Base-by-base conservation (phyloP, 64 coral and sea anemone species). In the Cladopsammia gracilis region DNA sequence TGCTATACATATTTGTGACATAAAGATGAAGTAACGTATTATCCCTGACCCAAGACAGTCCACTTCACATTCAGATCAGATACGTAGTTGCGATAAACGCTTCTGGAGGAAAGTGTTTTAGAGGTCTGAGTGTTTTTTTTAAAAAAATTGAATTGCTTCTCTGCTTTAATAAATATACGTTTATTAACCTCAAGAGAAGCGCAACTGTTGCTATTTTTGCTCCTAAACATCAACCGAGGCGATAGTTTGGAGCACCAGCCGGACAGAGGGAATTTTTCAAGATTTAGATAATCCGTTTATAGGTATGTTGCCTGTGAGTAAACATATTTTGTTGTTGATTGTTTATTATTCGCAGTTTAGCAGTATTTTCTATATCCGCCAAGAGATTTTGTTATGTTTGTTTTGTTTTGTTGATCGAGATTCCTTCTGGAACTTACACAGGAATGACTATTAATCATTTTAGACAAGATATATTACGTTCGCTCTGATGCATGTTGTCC, bases 331-430 rank as follows among this genome's bases (percentile, higher is more conserved):
- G 11, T 11, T 77, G 48, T 77, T 76, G 48, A 54, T 77, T 77
- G 75, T 77, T 77, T 77, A 77, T 77, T 77, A n/a, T 77, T 25
- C 75, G 5, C 48, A 53, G 75, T 77, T 77, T 57, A 53, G 48
- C 50, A 23, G 48, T n/a, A 77, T 20, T 25, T n/a, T n/a, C n/a
- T n/a, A 6, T 25, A 14, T 10, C 48, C 20, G n/a, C 53, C 50
- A 22, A 25, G 20, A 77, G 48, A 54, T 25, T 77, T 50, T 24
- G 19, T 24, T 54, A 22, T 10, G 45, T 22, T 24, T 77, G 75
- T 56, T 77, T 77, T 22, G 4, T 25, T 77, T 77, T 24, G 5
- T 20, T 56, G 20, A 24, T 52, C 34, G 43, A 73, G 5, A 16
- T 47, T 44, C 25, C 15, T 45, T 6, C 43, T 73, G 71, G 34